phyloP scores from a whole-genome alignment of 2,888 invertebrate species.

The Molanna angustata region DNA sequence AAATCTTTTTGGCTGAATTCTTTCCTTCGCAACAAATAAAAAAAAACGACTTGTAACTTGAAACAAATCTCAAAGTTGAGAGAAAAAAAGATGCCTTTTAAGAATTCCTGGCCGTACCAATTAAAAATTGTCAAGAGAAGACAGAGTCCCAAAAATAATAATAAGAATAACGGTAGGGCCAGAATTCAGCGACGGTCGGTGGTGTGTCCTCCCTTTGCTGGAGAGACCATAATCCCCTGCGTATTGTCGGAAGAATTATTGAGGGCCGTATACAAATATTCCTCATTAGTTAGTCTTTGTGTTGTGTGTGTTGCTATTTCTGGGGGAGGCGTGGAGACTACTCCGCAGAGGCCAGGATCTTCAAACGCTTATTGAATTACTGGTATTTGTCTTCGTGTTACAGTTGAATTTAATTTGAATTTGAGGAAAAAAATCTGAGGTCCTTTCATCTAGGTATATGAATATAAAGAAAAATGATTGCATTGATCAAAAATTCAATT shows the following conservation, averaged over 20 bases:
- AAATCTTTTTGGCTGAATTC: too few species aligned
- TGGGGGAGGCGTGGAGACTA: slow-evolving; percentile 1
- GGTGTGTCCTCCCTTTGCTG: too few species aligned
- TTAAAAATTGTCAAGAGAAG: slow-evolving; percentile 4
- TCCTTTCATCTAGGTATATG: too few species aligned
- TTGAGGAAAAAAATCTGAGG: too few species aligned
- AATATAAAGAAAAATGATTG: too few species aligned
- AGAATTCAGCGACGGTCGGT: background rate
- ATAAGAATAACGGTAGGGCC: slow-evolving; percentile 2
- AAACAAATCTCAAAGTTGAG: background rate
- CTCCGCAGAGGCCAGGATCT: too few species aligned
- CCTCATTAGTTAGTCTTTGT: slow-evolving; percentile 31
- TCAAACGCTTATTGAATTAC: too few species aligned
- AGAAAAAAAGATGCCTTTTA: background rate
- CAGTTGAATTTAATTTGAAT: too few species aligned
- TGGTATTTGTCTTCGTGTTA: too few species aligned
- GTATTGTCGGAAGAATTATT: slow-evolving; percentile 12
- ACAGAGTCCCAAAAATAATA: background rate
- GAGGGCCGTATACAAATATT: slow-evolving; percentile 28
- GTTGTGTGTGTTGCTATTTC: slow-evolving; percentile 5
- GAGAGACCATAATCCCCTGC: too few species aligned
- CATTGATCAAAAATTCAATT: too few species aligned
- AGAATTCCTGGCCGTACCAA: background rate
- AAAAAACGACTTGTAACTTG: background rate
- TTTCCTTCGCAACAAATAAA: too few species aligned